Conservation (phyloP, 1,140 invertebrate genomes). For the Drosophila lini region DNA sequence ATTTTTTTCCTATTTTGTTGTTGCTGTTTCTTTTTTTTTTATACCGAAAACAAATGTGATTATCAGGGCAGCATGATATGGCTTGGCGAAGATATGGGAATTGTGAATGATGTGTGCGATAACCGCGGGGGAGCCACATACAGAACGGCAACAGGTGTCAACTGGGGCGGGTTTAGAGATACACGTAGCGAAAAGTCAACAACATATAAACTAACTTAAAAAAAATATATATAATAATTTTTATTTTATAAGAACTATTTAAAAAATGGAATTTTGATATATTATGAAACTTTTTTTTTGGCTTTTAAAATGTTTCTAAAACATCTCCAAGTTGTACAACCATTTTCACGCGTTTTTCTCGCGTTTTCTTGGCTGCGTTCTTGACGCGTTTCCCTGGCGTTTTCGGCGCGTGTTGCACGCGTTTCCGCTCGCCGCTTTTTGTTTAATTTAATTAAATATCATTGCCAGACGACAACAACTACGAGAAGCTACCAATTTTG, state of each 20-base stretch:
- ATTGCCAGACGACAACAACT: slow-evolving; percentile 17
- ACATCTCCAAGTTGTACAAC: too few relatives aligned
- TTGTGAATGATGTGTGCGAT: slow-evolving; percentile 50
- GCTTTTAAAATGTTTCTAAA: too few relatives aligned
- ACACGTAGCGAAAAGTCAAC: not conserved
- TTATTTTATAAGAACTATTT: not conserved
- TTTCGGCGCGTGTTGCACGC: slow-evolving; percentile 5
- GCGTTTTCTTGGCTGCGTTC: not conserved
- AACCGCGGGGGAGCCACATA: slow-evolving; percentile 21
- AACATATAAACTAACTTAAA: rapidly evolving
- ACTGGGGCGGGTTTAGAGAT: slow-evolving; percentile 5
- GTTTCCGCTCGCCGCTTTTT: slow-evolving; percentile 14
- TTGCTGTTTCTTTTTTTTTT: not conserved
- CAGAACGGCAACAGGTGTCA: slow-evolving; percentile 30
- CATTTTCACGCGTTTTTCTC: not conserved
- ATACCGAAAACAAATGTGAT: slow-evolving; percentile 32
- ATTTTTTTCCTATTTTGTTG: not conserved
- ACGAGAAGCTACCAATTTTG: slow-evolving; percentile 31
- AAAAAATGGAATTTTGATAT: rapidly evolving
- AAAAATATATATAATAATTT: not conserved
- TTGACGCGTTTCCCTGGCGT: slow-evolving; percentile 1
- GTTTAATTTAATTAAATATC: slow-evolving; percentile 36
- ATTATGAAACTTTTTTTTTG: too few relatives aligned
- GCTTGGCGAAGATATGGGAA: slow-evolving; percentile 27
- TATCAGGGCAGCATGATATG: slow-evolving; percentile 25